Evolutionary conservation across 2,797 vertebrate genomes (phyloP).

Genomic region (Aeoliscus strigatus): DNA sequence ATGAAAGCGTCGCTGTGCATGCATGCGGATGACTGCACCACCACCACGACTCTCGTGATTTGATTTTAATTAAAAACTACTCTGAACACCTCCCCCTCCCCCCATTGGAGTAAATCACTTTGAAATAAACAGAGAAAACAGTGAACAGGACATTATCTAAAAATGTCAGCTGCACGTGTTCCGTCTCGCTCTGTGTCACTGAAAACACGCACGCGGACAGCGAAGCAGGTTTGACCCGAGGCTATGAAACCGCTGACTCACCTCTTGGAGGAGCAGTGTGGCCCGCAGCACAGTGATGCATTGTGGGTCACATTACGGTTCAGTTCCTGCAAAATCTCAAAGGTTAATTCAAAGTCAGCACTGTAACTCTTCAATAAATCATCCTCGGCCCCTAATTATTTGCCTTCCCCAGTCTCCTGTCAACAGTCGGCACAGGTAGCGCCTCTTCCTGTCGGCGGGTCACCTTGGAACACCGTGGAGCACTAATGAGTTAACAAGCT

Average conservation of each 20-base stretch:
- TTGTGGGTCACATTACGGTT: conserved; percentile 32
- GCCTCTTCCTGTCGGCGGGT: conserved; percentile 14
- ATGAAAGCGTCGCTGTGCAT: conserved; percentile 19
- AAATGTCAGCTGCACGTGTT: conserved; percentile 21
- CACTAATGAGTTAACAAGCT: conserved; percentile 29
- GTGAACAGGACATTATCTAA: conserved; percentile 34
- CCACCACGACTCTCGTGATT: conserved; percentile 29
- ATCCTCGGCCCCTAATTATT: conserved; percentile 32
- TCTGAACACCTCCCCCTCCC: too few relatives aligned
- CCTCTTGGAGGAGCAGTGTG: conserved; percentile 28
- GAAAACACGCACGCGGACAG: conserved; percentile 1
- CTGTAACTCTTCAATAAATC: conserved; percentile 43
- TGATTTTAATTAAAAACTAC: conserved; percentile 43
- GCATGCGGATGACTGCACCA: conserved; percentile 25
- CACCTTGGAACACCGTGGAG: conserved; percentile 10
- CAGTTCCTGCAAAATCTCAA: conserved; percentile 22
- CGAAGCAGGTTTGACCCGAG: conserved; percentile 18
- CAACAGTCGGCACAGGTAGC: conserved; percentile 7
- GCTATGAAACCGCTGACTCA: conserved; percentile 44
- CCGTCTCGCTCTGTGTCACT: background rate
- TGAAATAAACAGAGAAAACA: conserved; percentile 9
- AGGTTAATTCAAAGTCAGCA: conserved; percentile 51
- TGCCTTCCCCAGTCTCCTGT: background rate
- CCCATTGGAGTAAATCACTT: conserved; percentile 27
- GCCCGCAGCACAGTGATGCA: conserved; percentile 23